phyloP scores from a whole-genome alignment of 2,888 invertebrate genomes.

The Vesta saturnalis region DNA sequence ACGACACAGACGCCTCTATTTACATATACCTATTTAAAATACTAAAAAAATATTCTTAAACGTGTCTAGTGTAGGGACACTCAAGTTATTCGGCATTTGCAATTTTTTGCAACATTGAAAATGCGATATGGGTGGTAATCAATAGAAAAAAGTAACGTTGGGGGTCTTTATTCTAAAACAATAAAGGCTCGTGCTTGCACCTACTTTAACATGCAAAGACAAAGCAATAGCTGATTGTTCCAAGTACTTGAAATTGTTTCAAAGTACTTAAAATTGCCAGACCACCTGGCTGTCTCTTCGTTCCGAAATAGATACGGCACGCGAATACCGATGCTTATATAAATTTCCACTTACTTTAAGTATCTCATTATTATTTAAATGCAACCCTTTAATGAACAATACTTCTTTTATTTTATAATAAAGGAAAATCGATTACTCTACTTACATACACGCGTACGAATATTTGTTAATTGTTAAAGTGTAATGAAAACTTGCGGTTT shows the following conservation, averaged over 20 bases:
- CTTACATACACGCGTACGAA: constrained; percentile 7
- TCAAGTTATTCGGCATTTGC: too few relatives aligned
- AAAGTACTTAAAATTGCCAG: constrained; percentile 23
- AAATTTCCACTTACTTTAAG: constrained; percentile 32
- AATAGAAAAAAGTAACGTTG: constrained; percentile 26
- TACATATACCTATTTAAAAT: too few relatives aligned
- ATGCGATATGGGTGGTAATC: constrained; percentile 31
- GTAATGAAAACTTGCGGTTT: constrained; percentile 30
- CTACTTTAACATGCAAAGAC: constrained; percentile 27
- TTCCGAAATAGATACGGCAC: constrained; percentile 45
- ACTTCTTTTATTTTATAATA: background rate
- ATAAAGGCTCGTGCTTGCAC: constrained; percentile 37
- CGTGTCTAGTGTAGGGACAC: too few relatives aligned
- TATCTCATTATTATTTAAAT: constrained; percentile 29
- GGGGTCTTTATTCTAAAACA: constrained; percentile 38
- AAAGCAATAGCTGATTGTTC: constrained; percentile 39
- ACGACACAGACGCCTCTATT: constrained; percentile 22
- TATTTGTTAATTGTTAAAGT: constrained; percentile 15
- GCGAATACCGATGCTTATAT: constrained; percentile 39
- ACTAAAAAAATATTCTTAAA: too few relatives aligned
- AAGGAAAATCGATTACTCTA: background rate
- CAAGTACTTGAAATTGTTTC: constrained; percentile 29
- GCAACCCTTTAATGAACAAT: constrained; percentile 23
- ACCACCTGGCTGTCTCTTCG: constrained; percentile 38
- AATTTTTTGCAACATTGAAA: background rate